Percentiles rank a stretch among this genome's conserved stretches.
phyloP scores from a whole-genome alignment of 1,140 invertebrate species.

The Aphaenogaster rudis region DNA sequence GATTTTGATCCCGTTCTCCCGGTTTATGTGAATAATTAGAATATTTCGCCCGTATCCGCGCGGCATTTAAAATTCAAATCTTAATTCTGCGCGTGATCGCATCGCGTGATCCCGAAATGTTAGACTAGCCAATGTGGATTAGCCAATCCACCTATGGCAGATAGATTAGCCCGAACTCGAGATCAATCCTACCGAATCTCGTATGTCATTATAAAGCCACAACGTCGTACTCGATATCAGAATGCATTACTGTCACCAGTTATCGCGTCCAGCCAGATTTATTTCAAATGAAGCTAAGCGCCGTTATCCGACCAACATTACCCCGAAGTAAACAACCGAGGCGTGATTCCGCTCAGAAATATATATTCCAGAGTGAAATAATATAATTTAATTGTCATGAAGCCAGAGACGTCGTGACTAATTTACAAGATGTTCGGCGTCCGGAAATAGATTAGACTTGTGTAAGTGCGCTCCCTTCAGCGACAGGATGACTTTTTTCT shows the following conservation, averaged over 20 bases:
- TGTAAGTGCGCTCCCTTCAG: neutral
- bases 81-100: slow-evolving; percentile 31
- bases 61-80: slow-evolving; percentile 43
- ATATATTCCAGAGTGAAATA: neutral
- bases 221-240: slow-evolving; percentile 33
- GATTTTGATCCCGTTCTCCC: neutral
- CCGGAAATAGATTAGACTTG: slow-evolving; percentile 8
- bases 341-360: neutral
- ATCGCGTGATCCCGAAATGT: slow-evolving; percentile 27
- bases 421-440: neutral
- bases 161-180: slow-evolving; percentile 45
- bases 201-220: slow-evolving; percentile 54
- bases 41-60: neutral
- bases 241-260: slow-evolving; percentile 39
- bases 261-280: slow-evolving; percentile 32
- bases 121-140: slow-evolving; percentile 22
- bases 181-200: slow-evolving; percentile 44
- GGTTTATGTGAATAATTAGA: slow-evolving; percentile 29
- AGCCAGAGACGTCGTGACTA: neutral
- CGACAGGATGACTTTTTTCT: neutral
- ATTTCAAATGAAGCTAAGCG: slow-evolving; percentile 26
- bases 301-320: neutral
- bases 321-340: neutral
- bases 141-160: neutral
- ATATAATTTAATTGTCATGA: neutral